phyloP scores from a whole-genome alignment of 2,888 invertebrate species.

The Baronia brevicornis region DNA sequence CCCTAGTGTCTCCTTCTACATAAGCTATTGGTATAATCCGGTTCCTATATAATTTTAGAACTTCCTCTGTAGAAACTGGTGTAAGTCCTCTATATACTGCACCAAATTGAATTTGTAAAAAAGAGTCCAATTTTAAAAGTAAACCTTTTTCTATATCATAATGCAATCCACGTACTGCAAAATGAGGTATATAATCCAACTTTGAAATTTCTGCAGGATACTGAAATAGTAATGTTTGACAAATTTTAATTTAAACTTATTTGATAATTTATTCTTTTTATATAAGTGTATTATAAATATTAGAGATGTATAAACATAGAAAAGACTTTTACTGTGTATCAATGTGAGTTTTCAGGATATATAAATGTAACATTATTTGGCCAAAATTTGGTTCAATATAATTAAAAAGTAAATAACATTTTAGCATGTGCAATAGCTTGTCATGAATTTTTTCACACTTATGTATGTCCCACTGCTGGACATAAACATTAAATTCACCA shows the following conservation, averaged over 20 bases:
- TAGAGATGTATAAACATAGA: background rate
- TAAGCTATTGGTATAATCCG: constrained; percentile 90
- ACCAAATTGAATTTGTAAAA: constrained; percentile 96
- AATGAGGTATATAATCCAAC: constrained; percentile 92
- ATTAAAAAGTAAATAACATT: no score
- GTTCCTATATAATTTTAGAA: constrained; percentile 88
- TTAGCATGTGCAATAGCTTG: no score
- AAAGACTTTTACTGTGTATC: background rate
- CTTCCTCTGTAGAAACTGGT: constrained; percentile 88
- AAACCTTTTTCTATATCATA: constrained; percentile 97
- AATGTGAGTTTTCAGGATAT: no score
- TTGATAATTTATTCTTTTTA: constrained; percentile 6
- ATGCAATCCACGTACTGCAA: constrained; percentile 97
- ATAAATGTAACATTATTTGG: no score
- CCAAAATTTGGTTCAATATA: no score
- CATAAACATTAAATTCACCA: no score
- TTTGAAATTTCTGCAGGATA: constrained; percentile 90
- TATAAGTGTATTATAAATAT: no score
- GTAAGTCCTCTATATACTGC: constrained; percentile 92
- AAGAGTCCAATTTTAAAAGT: constrained; percentile 95
- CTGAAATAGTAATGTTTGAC: constrained; percentile 69
- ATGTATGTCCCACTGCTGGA: no score
- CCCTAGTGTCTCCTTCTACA: constrained; percentile 86
- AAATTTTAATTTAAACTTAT: background rate
- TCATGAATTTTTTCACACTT: no score